Evolutionary conservation across 2,797 vertebrate species (phyloP), one percentile per base, ranked within the genome.

Genomic region (Capromys pilorides): DNA sequence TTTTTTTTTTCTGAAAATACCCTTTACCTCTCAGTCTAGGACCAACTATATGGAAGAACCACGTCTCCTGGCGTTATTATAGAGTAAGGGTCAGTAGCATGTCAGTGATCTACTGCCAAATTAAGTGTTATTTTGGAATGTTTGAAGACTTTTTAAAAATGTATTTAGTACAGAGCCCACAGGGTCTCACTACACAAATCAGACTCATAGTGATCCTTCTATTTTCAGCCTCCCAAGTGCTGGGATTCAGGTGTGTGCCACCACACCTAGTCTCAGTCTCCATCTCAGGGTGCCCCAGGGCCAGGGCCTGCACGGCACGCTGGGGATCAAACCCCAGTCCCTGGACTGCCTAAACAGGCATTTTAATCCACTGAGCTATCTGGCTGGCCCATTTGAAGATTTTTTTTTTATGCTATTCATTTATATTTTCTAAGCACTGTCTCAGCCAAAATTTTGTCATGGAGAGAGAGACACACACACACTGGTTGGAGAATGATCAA

Each of bases 61-160:
- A 21, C 49, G 11, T 83, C 62, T n/a, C 21, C 45, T 64, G 62
- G 33, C 26, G 28, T 57, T 57, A 57, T 21, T 8, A 8, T 71
- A 78, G 8, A 81, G 45, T 66, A 94, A 94, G 90, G 49, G 54
- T 90, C 64, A 94, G 54, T 82, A 80, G 95, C 86, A n/a, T 64
- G 13, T 90, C 45, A 82, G 16, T 12, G 36, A 84, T 73, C 1
- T 0, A 67, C 75, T 95, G 69, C 93, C 77, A 96, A 96, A 93
- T 71, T 57, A 64, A 94, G 54, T 84, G 22, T 22, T 85, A 87
- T 81, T 94, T 84, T 3, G 13, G 51, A 26, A 41, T 51, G 1
- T 83, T 54, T 92, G 62, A 62, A 33, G 62, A 77, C 51, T 80
- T 77, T 24, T 6, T 33, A 45, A 54, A 54, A 54, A 54, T 54